A percentile compares a stretch with the other conserved stretches of the same genome.
Evolutionary conservation across 1,140 invertebrate genomes (phyloP).

Genomic region (Habropoda laboriosa): DNA sequence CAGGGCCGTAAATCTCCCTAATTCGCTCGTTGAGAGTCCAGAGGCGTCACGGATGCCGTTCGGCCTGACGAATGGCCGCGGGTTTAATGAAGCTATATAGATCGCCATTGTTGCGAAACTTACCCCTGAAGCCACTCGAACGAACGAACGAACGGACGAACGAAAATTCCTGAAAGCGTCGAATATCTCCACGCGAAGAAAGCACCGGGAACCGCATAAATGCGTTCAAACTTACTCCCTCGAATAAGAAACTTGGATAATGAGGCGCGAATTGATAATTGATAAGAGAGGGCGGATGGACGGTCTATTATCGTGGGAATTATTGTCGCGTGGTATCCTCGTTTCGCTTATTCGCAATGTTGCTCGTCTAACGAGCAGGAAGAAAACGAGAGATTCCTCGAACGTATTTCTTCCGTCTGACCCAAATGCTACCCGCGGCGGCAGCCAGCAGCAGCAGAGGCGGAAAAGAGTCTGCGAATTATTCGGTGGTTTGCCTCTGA

Average conservation of each 20-base stretch:
- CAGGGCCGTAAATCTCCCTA: slow-evolving; percentile 71
- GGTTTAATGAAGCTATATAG: slow-evolving; percentile 69
- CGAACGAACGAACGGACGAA: too few species aligned
- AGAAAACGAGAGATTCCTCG: background rate
- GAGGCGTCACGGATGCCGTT: slow-evolving; percentile 68
- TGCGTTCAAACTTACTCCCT: background rate
- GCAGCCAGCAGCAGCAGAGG: too few species aligned
- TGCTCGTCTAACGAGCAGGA: slow-evolving; percentile 16
- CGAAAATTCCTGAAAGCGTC: background rate
- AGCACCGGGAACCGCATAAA: background rate
- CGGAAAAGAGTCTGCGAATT: background rate
- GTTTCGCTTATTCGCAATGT: background rate
- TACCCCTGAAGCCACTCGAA: slow-evolving; percentile 42
- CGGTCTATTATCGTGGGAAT: background rate
- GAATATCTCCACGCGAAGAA: background rate
- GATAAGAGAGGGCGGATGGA: slow-evolving; percentile 25
- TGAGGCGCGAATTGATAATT: slow-evolving; percentile 40
- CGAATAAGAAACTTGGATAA: slow-evolving; percentile 43
- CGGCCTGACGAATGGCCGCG: slow-evolving; percentile 63
- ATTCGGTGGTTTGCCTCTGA: slow-evolving; percentile 34
- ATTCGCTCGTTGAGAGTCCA: slow-evolving; percentile 72
- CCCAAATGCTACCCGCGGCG: too few species aligned
- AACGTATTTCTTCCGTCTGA: slow-evolving; percentile 24
- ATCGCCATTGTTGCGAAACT: slow-evolving; percentile 62
- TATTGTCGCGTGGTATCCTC: background rate